Base-by-base conservation (phyloP, 2,888 invertebrate species). In the Mayetiola destructor region DNA sequence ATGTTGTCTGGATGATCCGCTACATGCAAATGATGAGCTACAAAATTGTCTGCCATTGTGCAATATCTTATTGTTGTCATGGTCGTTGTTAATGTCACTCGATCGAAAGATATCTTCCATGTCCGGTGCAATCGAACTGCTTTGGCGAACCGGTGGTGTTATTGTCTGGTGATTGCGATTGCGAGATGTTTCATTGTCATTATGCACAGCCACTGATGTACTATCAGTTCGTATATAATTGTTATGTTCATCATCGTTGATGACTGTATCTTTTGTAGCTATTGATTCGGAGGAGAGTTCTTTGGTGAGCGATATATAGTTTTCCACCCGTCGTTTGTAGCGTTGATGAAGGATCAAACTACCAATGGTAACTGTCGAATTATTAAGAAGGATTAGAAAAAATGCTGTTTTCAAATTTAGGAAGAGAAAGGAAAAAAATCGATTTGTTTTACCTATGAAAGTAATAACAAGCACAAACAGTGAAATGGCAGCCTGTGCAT, bases 341-440 rank as follows among this genome's bases (percentile, higher is more conserved):
- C 93, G 77, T 66, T 90, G 85, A 71, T 90, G 88, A 58, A 92
- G 71, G 30, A 91, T 82, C 59, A 93, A 75, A 65, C 88, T 87
- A 1, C 87, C 85, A 3, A 86, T 78, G 0, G 89, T 87, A 54
- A 90, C 87, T 82, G 70, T 5, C n/a, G n/a, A n/a, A n/a, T n/a
- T 36, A 36, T n/a, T 9, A 8, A 36, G 4, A 8, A n/a, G 40
- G 8, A 3, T 16, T 3, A 8, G 10, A 8, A 5, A 5, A 37
- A 37, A 37, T 37, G 16, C n/a, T n/a, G 16, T 37, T n/a, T 9
- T 37, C 16, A 37, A 9, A 32, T 10, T 32, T 32, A 32, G 32
- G 32, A 9, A 9, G 6, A 10, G 32, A 32, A 32, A 32, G 10
- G 8, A 32, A 32, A 32, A 9, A 9, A 32, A 32, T n/a, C n/a